These are phyloP conservation scores for Hedya salicella DNA, from an alignment of 2,888 invertebrate species.

Conservation along the genomic window DNA sequence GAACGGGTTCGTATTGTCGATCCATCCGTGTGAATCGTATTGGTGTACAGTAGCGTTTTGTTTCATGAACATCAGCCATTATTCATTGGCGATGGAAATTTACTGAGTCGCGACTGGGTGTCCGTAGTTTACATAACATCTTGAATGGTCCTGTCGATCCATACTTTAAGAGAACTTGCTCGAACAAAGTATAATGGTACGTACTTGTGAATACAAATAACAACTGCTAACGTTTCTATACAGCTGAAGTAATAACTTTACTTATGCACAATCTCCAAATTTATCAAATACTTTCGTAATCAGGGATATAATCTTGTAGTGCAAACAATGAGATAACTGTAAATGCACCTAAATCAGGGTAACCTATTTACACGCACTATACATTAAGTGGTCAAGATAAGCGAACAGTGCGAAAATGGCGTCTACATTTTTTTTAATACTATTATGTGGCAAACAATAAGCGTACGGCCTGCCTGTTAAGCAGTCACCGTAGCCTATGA, in stretches of 20 bases:
- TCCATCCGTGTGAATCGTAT: slow-evolving; percentile 46
- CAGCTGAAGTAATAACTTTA: background rate
- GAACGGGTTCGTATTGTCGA: slow-evolving; percentile 50
- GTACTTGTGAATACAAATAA: too few relatives aligned
- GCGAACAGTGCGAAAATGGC: background rate
- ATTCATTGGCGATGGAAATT: slow-evolving; percentile 52
- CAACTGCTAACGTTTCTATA: too few relatives aligned
- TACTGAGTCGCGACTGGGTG: slow-evolving; percentile 33
- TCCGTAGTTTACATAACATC: slow-evolving; percentile 41
- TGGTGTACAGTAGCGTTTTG: slow-evolving; percentile 56
- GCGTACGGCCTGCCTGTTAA: too few relatives aligned
- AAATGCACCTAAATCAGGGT: background rate
- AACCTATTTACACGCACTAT: background rate
- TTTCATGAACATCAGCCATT: slow-evolving; percentile 75
- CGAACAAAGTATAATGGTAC: slow-evolving; percentile 21
- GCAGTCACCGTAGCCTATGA: too few relatives aligned
- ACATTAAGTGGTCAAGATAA: slow-evolving; percentile 5
- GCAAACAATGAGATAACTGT: slow-evolving; percentile 19
- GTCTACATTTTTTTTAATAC: too few relatives aligned
- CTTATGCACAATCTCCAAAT: background rate
- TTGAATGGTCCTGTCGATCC: slow-evolving; percentile 30
- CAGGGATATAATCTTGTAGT: background rate
- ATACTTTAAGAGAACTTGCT: slow-evolving; percentile 32
- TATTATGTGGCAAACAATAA: too few relatives aligned
- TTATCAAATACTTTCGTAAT: slow-evolving; percentile 17